These are phyloP conservation scores for Solea solea DNA, from an alignment of 2,113 vertebrate genomes.

Conservation along the genomic window DNA sequence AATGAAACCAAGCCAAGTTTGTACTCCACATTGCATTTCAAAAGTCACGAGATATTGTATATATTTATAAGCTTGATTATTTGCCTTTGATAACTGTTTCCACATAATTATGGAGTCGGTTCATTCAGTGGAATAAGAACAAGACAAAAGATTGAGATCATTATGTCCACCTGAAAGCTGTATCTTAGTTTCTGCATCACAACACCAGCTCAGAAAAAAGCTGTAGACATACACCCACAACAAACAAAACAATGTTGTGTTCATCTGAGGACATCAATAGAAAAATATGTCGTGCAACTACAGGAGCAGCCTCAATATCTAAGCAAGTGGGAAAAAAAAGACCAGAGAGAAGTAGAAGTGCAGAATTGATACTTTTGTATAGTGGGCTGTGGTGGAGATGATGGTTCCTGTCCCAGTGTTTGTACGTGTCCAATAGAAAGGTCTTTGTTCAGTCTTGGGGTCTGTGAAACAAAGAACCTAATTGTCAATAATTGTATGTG, in stretches of 20 bases:
- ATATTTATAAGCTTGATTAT: slow-evolving; percentile 23
- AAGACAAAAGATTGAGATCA: background rate
- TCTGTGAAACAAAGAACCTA: slow-evolving; percentile 61
- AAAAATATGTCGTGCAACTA: slow-evolving; percentile 7
- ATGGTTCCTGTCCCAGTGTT: slow-evolving; percentile 63
- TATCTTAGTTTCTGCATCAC: background rate
- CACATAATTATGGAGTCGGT: background rate
- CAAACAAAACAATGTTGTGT: background rate
- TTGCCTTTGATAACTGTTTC: background rate
- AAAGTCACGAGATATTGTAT: slow-evolving; percentile 27
- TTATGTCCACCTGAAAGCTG: background rate
- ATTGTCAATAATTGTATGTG: slow-evolving; percentile 56
- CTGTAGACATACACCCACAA: background rate
- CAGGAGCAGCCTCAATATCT: background rate
- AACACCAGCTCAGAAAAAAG: slow-evolving; percentile 2
- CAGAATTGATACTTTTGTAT: slow-evolving; percentile 4
- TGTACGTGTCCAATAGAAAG: slow-evolving; percentile 50
- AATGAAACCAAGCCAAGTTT: background rate
- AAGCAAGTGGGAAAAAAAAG: background rate
- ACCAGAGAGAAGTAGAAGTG: background rate
- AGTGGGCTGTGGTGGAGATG: slow-evolving; percentile 54
- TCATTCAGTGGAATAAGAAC: background rate
- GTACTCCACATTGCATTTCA: background rate
- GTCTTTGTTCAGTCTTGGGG: slow-evolving; percentile 58
- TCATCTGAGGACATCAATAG: background rate